Conservation (phyloP, 1,140 invertebrate genomes). For the Drosophila parvula region DNA sequence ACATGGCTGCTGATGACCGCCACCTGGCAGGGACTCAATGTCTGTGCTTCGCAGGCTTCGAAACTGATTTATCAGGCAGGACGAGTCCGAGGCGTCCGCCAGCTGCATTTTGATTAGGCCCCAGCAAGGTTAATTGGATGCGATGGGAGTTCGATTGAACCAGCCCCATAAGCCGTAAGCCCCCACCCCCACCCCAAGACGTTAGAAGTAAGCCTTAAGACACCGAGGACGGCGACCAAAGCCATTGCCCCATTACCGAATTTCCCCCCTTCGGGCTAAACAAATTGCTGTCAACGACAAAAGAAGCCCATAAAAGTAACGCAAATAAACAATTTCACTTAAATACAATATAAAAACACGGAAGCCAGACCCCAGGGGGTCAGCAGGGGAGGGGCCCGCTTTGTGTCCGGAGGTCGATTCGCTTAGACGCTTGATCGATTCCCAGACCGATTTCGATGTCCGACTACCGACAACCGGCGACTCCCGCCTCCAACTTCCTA, state of each 20-base stretch:
- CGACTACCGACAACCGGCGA: too few relatives aligned
- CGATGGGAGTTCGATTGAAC: slow-evolving; percentile 53
- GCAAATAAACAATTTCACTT: slow-evolving; percentile 77
- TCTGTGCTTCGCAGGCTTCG: slow-evolving; percentile 1
- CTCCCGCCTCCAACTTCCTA: too few relatives aligned
- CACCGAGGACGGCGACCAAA: not conserved
- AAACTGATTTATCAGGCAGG: slow-evolving; percentile 45
- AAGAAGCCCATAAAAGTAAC: slow-evolving; percentile 67
- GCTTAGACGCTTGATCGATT: slow-evolving; percentile 69
- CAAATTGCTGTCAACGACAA: slow-evolving; percentile 73
- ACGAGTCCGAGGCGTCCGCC: slow-evolving; percentile 13
- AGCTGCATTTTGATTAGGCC: slow-evolving; percentile 76
- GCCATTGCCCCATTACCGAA: slow-evolving; percentile 24
- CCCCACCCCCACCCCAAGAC: too few relatives aligned
- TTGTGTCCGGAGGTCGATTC: slow-evolving; percentile 12
- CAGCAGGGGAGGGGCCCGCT: not conserved
- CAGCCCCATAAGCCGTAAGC: not conserved
- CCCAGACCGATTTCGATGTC: slow-evolving; percentile 17
- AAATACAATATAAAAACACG: slow-evolving; percentile 67
- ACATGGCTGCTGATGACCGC: slow-evolving; percentile 52
- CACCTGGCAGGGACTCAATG: slow-evolving; percentile 19
- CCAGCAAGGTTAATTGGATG: slow-evolving; percentile 78
- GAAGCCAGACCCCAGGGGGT: slow-evolving; percentile 20
- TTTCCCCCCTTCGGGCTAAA: slow-evolving; percentile 33
- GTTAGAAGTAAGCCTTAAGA: not conserved